Evolutionary conservation across 2,888 invertebrate genomes (phyloP).

Genomic region (Nephrotoma flavescens): DNA sequence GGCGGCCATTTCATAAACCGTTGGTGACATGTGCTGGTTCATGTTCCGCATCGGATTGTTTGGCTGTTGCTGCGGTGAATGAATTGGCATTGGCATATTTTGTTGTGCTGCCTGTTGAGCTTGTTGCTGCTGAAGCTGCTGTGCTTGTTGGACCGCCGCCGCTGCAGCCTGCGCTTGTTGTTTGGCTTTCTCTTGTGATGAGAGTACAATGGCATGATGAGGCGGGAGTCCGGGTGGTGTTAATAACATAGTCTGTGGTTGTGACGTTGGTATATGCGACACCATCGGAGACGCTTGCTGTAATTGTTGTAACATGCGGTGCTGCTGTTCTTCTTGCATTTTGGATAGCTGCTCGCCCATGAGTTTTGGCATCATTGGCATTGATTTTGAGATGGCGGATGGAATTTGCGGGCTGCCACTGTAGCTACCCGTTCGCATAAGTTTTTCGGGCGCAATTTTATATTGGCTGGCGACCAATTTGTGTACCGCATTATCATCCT

Average conservation of each 20-base stretch:
- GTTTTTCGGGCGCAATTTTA: constrained; percentile 93
- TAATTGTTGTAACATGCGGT: constrained; percentile 40
- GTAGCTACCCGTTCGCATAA: constrained; percentile 91
- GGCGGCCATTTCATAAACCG: constrained; percentile 95
- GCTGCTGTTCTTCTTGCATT: constrained; percentile 52
- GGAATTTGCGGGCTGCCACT: constrained; percentile 66
- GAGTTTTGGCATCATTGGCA: constrained; percentile 67
- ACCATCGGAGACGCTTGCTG: constrained; percentile 32
- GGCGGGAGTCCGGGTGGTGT: constrained; percentile 66
- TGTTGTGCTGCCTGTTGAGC: constrained; percentile 44
- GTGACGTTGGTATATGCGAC: constrained; percentile 28
- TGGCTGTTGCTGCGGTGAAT: constrained; percentile 46
- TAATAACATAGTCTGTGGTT: constrained; percentile 41
- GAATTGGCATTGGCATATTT: constrained; percentile 40
- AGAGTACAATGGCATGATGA: constrained; percentile 43
- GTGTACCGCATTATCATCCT: constrained; percentile 90
- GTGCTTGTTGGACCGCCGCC: background rate
- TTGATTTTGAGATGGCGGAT: constrained; percentile 52
- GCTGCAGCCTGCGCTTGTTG: constrained; percentile 37
- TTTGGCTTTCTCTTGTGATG: background rate
- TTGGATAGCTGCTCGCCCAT: constrained; percentile 52
- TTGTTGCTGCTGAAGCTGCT: constrained; percentile 19
- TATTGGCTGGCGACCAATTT: constrained; percentile 93
- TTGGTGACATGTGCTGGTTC: constrained; percentile 80
- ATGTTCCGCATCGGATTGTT: constrained; percentile 54